A percentile compares a stretch with the other conserved stretches of the same genome.
These are phyloP conservation scores for Neotragus pygmaeus DNA, from an alignment of 2,113 vertebrate species.

Conservation along the genomic window DNA sequence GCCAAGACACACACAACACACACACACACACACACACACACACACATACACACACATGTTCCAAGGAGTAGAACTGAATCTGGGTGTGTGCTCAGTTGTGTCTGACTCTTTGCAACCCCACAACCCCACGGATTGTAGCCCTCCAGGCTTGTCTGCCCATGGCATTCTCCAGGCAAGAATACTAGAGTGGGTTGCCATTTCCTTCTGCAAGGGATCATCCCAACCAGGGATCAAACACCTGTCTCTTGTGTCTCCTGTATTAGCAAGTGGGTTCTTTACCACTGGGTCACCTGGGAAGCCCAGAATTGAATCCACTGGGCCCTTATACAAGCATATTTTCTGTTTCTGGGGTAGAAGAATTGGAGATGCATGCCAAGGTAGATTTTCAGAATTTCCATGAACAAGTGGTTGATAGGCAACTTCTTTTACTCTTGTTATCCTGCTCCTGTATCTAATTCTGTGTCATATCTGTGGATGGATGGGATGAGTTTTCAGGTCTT, in stretches of 20 bases:
- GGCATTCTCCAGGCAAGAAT: not conserved
- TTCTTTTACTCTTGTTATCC: not conserved
- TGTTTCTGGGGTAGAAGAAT: not conserved
- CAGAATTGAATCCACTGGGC: not conserved
- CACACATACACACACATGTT: not conserved
- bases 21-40: not conserved
- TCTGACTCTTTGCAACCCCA: not conserved
- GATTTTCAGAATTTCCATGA: not conserved
- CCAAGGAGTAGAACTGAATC: not conserved
- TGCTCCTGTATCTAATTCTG: not conserved
- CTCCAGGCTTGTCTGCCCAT: not conserved
- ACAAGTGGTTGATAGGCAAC: not conserved
- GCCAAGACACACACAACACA: not conserved
- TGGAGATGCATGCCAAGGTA: not conserved
- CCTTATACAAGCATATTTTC: not conserved
- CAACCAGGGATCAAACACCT: not conserved
- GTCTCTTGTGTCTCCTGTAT: not conserved
- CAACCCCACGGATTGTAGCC: accelerated
- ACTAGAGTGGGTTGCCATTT: not conserved
- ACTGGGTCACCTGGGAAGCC: not conserved
- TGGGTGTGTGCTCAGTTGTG: not conserved
- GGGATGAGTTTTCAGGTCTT: not conserved
- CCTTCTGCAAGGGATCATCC: not conserved
- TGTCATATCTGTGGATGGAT: not conserved
- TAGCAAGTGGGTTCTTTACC: not conserved